phyloP scores from a whole-genome alignment of 2,888 invertebrate genomes.

The Lasius platythorax region DNA sequence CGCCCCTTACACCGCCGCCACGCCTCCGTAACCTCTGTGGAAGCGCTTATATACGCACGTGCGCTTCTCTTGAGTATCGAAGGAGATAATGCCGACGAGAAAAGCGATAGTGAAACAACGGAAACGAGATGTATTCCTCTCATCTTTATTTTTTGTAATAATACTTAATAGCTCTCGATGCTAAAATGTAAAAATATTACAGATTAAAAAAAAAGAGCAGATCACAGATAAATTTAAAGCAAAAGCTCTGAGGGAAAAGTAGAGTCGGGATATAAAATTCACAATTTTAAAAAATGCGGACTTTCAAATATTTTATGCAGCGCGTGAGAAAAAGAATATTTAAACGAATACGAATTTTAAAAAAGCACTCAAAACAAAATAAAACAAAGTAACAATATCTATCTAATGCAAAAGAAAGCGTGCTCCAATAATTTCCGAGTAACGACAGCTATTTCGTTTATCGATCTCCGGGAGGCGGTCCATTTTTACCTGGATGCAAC shows the following conservation, averaged over 20 bases:
- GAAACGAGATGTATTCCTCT: not conserved
- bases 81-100: not conserved
- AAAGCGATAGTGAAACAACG: not conserved
- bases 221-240: not conserved
- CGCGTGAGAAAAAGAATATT: not conserved
- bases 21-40: conserved; percentile 30
- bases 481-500: conserved; percentile 39
- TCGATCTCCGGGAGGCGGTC: conserved; percentile 22
- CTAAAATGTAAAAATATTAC: not conserved
- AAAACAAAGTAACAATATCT: not conserved
- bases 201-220: not conserved
- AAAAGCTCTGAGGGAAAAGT: not conserved
- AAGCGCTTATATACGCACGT: conserved; percentile 11
- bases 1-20: conserved; percentile 19
- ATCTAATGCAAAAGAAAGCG: conserved; percentile 12
- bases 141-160: not conserved
- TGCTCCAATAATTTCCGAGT: conserved; percentile 32
- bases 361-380: not conserved
- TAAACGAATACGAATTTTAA: not conserved
- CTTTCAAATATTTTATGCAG: not conserved
- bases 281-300: not conserved
- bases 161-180: not conserved
- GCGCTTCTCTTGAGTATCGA: conserved; percentile 2
- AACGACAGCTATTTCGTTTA: conserved; percentile 39
- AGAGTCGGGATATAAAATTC: not conserved